Evolutionary conservation across 2,797 vertebrate genomes (phyloP).

Genomic region (Gobio occitaniae): DNA sequence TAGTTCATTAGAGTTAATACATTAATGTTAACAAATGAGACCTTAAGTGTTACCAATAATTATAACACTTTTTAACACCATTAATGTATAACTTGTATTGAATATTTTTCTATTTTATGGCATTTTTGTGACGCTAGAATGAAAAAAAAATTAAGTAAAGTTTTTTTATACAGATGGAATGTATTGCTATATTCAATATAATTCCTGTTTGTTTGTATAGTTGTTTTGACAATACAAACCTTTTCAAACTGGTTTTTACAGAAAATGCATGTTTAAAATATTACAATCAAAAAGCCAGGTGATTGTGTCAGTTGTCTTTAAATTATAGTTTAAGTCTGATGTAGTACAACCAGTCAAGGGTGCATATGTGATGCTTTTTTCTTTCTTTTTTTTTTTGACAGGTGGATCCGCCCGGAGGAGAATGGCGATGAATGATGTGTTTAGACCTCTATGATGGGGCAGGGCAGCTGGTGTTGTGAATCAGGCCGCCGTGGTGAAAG

Average conservation of each 20-base stretch:
- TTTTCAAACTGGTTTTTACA: neutral
- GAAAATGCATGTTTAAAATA: neutral
- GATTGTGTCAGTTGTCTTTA: neutral
- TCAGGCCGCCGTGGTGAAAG: slow-evolving; percentile 91
- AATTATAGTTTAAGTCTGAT: neutral
- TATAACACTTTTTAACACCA: neutral
- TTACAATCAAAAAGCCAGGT: neutral
- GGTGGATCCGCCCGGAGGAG: slow-evolving; percentile 32
- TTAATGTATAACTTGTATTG: neutral
- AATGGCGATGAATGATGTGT: slow-evolving; percentile 1
- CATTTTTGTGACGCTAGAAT: neutral
- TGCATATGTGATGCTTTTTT: neutral
- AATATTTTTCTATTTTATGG: neutral
- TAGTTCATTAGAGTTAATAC: no score
- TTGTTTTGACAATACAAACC: neutral
- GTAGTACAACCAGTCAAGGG: neutral
- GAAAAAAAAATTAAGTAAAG: no score
- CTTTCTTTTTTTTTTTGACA: slow-evolving; percentile 39
- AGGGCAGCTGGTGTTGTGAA: slow-evolving; percentile 99
- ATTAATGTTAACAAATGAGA: no score
- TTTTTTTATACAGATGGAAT: neutral
- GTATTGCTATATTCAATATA: neutral
- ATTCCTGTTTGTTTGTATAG: neutral
- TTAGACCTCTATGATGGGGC: slow-evolving; percentile 74
- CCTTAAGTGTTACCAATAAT: neutral